A percentile compares a stretch with the other conserved stretches of the same genome.
phyloP scores from a whole-genome alignment of 2,888 invertebrate species.

The Celastrina argiolus region DNA sequence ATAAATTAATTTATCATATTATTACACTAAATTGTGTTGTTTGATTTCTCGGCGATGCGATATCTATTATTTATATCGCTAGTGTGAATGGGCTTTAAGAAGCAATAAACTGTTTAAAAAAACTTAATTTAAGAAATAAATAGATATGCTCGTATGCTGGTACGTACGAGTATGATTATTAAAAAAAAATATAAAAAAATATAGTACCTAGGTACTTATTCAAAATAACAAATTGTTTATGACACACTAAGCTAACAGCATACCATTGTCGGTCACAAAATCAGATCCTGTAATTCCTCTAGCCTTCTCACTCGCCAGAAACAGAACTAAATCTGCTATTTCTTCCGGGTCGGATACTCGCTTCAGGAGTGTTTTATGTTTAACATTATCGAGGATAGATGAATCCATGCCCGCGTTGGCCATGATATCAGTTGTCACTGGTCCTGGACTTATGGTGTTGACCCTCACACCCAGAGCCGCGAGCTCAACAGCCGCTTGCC shows the following conservation, averaged over 20 bases:
- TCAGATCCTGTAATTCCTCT: slow-evolving; percentile 39
- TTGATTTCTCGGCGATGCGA: too few relatives aligned
- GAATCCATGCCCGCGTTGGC: slow-evolving; percentile 5
- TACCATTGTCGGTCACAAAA: slow-evolving; percentile 37
- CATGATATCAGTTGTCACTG: slow-evolving; percentile 30
- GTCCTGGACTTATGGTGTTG: slow-evolving; percentile 79
- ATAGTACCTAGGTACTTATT: too few relatives aligned
- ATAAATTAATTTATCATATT: too few relatives aligned
- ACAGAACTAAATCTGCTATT: slow-evolving; percentile 37
- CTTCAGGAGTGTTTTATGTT: slow-evolving; percentile 24
- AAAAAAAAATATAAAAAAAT: too few relatives aligned
- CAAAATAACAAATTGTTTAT: too few relatives aligned
- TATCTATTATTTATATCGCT: too few relatives aligned
- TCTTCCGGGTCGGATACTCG: slow-evolving; percentile 33
- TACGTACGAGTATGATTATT: too few relatives aligned
- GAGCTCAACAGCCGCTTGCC: slow-evolving; percentile 82
- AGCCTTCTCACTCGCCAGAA: slow-evolving; percentile 36
- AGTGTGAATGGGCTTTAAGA: too few relatives aligned
- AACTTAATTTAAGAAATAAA: too few relatives aligned
- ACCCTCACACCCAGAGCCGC: slow-evolving; percentile 78
- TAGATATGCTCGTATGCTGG: too few relatives aligned
- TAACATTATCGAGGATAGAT: background rate
- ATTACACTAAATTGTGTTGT: too few relatives aligned
- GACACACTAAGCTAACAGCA: slow-evolving; percentile 15
- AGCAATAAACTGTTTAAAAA: too few relatives aligned